These are phyloP conservation scores for Mus spretus DNA, from an alignment of 2,797 vertebrate genomes.

Conservation along the genomic window DNA sequence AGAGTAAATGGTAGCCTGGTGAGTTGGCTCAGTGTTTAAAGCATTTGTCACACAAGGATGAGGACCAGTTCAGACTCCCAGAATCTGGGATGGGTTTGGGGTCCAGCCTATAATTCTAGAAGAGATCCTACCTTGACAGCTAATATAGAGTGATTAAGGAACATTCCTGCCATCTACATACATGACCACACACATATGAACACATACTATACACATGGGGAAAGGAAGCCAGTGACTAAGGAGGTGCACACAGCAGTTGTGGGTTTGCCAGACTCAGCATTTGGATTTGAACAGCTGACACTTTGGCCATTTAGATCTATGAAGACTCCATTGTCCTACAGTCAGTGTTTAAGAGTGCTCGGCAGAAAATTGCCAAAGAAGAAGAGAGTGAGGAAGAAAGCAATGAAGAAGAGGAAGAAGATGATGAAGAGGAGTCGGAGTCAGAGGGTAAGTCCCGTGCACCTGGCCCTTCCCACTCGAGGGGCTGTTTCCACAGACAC, in stretches of 20 bases:
- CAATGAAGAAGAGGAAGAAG: constrained; percentile 95
- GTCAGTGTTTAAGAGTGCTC: constrained; percentile 98
- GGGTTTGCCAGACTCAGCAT: not conserved
- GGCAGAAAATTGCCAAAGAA: constrained; percentile 98
- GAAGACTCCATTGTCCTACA: constrained; percentile 99
- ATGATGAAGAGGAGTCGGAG: constrained; percentile 96
- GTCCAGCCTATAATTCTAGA: not conserved
- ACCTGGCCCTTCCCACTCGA: not conserved
- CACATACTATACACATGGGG: not conserved
- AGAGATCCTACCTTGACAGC: not conserved
- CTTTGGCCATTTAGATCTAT: constrained; percentile 93
- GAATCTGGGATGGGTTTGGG: not conserved
- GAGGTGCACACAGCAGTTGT: no score
- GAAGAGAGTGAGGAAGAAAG: constrained; percentile 98
- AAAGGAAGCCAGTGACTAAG: not conserved
- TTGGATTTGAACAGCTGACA: constrained; percentile 67
- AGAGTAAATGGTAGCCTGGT: not conserved
- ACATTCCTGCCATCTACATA: not conserved
- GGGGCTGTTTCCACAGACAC: fast-evolving
- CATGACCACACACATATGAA: not conserved
- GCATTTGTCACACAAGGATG: not conserved
- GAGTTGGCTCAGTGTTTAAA: not conserved
- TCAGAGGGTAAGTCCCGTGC: constrained; percentile 92
- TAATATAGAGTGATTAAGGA: not conserved
- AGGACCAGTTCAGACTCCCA: not conserved